Evolutionary conservation across 2,888 invertebrate genomes (phyloP).

Genomic region (Acleris holmiana): DNA sequence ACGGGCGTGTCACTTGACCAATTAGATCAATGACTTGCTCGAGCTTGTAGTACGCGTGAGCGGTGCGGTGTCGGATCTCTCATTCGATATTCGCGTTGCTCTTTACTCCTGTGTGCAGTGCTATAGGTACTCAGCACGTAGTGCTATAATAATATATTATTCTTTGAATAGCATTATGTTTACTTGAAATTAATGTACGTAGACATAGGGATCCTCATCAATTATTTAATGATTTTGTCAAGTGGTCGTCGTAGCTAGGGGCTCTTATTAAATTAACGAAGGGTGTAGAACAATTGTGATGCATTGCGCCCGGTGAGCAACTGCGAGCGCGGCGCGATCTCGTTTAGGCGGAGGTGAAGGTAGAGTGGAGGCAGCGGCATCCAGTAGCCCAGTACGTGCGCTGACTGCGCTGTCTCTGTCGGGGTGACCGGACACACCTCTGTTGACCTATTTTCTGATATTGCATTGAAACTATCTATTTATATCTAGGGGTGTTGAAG

Average conservation of each 20-base stretch:
- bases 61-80: too few relatives aligned
- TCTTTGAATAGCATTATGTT: conserved; percentile 51
- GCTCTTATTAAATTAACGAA: conserved; percentile 60
- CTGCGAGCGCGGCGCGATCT: conserved; percentile 25
- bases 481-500: conserved; percentile 75
- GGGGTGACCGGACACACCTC: conserved; percentile 80
- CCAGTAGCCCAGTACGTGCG: conserved; percentile 47
- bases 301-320: conserved; percentile 56
- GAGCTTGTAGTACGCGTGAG: conserved; percentile 27
- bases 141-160: too few relatives aligned
- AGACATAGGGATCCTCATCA: conserved; percentile 39
- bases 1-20: conserved; percentile 53
- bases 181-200: conserved; percentile 46
- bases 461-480: conserved; percentile 80
- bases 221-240: conserved; percentile 45
- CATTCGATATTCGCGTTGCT: too few relatives aligned
- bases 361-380: conserved; percentile 41
- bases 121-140: too few relatives aligned
- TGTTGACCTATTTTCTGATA: conserved; percentile 83
- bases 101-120: too few relatives aligned
- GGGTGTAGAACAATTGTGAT: conserved; percentile 61
- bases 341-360: conserved; percentile 24
- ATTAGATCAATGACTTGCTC: conserved; percentile 73
- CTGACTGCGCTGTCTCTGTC: conserved; percentile 69
- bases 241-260: conserved; percentile 43